These are phyloP conservation scores for Pteronura brasiliensis DNA, from an alignment of 2,113 vertebrate species.

Conservation along the genomic window DNA sequence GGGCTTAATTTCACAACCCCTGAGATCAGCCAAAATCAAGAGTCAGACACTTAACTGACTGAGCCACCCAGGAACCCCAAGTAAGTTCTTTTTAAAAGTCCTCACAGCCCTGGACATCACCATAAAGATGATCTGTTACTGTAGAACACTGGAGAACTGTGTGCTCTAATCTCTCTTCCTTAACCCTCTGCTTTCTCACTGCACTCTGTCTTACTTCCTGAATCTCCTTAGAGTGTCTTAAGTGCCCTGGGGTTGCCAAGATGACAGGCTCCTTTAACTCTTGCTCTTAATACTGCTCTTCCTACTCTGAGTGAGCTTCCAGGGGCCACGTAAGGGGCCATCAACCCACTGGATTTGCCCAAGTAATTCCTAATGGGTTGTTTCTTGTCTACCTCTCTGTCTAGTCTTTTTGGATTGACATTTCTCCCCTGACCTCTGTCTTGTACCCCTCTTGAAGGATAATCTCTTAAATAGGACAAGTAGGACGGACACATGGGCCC, in stretches of 20 bases:
- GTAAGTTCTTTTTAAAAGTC: not conserved
- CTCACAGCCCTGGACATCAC: not conserved
- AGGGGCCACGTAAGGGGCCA: not conserved
- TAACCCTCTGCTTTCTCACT: not conserved
- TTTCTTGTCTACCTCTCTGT: not conserved
- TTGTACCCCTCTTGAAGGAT: not conserved
- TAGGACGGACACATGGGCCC: not conserved
- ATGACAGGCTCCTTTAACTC: not conserved
- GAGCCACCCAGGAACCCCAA: not conserved
- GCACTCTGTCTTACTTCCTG: not conserved
- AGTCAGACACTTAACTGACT: not conserved
- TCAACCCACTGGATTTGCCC: not conserved
- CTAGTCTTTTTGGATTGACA: not conserved
- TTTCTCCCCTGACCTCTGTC: not conserved
- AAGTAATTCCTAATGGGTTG: not conserved
- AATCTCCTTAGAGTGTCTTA: not conserved
- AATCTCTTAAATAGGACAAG: not conserved
- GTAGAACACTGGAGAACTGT: not conserved
- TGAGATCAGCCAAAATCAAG: not conserved
- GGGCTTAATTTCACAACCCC: not conserved
- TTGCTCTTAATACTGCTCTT: not conserved
- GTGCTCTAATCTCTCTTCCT: not conserved
- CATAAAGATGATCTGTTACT: not conserved
- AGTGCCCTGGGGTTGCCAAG: not conserved
- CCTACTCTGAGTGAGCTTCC: not conserved